Base-by-base conservation (phyloP, 2,888 invertebrate genomes). In the Apodemia hepburni region DNA sequence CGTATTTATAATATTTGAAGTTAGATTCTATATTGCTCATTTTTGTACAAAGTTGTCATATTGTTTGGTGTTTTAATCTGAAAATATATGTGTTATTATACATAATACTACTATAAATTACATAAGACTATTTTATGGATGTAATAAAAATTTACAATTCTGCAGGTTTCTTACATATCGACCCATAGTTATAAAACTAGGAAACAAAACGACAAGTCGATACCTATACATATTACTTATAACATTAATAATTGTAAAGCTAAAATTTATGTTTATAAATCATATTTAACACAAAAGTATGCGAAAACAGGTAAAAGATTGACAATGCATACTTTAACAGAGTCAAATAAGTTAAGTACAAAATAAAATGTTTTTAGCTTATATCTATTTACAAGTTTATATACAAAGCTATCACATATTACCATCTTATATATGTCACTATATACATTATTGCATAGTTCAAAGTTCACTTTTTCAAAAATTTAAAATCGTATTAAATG, bases 381-480 rank as follows among this genome's bases (percentile, higher is more conserved):
- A 81, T 82, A 74, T 80, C 77, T 88, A 89, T 90, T 81, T 90
- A 90, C 90, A 90, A 69, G 75, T 81, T 77, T 89, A 90, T 90
- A 69, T 90, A 90, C 91, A 91, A 85, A 86, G 84, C 89, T 91
- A 91, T 91, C 91, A 91, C 90, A 91, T 87, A 87, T 87, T 88
- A 89, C 83, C 85, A 74, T 80, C 84, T 85, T 83, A 85, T 79
- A 81, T 76, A 82, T 87, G 85, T 86, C 84, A 86, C 84, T 91
- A 90, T 91, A 79, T 90, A 91, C 91, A 91, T 87, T 89, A 91
- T 91, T 90, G 90, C 90, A 80, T 76, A 74, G 83, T 84, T 75
- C 84, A 78, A 77, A 81, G 79, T 67, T 76, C 75, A 73, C 78
- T 78, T 80, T 82, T 80, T 78, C 15, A 75, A 75, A 71, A 67